Base-by-base conservation (phyloP, 2,888 invertebrate species). In the Cephus spinipes region DNA sequence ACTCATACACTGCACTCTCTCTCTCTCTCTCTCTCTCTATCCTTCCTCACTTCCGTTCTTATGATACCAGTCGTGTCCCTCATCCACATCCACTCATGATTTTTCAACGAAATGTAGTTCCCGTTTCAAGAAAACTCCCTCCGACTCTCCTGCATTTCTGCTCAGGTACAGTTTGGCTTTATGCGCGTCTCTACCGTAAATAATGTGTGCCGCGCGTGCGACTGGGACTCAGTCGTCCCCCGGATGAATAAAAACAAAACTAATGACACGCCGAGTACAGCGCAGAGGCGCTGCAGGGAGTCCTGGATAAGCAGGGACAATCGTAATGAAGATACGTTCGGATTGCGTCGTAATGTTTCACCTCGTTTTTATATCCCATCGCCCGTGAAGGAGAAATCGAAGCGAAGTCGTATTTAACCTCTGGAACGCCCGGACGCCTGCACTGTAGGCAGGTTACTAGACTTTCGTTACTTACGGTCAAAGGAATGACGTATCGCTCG, bases 181-280 rank as follows among this genome's bases (percentile, higher is more conserved):
- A 9, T 55, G 55, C 55, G 55, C 55, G 55, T 55, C 55, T 23
- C 55, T 2, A 2, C 23, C 3, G 15, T 68, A 75, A 55, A 55
- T 75, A 32, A 40, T 12, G 30, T 68, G 35, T 76, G 69, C 35
- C 73, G 68, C 68, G 73, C n/a, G 32, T 68, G 55, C 4, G 34
- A n/a, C 34, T 68, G 73, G 73, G 74, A 75, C 79, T 79, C 75
- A 73, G 76, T 77, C 73, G 77, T 80, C 79, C 76, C 35, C 12
- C 3, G 79, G 80, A 75, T 74, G 83, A 83, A 82, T 82, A 81
- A 82, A 83, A 79, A 75, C 80, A 80, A 83, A 84, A 81, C 86
- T 83, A 84, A 86, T 83, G 84, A 84, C 85, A 83, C 81, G 81
- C 82, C 77, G 80, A 81, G 34, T 71, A 80, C 71, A 81, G 79